A percentile compares a stretch with the other conserved stretches of the same genome.
Evolutionary conservation across 2,113 vertebrate species (phyloP).

Genomic region (Macroglossus sobrinus): DNA sequence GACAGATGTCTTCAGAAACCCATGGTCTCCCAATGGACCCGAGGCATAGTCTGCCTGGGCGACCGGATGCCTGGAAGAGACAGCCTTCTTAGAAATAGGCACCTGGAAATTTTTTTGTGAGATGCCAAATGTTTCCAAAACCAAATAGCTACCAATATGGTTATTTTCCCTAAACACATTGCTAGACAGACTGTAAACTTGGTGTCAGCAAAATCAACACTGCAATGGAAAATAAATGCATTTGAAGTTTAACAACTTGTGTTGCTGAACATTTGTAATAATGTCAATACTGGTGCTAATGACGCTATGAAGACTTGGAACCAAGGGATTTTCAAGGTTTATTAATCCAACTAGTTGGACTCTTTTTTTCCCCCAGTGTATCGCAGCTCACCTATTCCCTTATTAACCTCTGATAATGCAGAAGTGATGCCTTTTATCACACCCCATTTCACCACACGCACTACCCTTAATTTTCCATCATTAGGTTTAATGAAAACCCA

Average conservation of each 20-base stretch:
- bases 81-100: neutral
- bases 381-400: slow-evolving; percentile 81
- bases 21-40: neutral
- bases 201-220: slow-evolving; percentile 65
- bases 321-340: slow-evolving; percentile 85
- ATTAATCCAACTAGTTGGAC: slow-evolving; percentile 84
- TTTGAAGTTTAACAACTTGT: slow-evolving; percentile 78
- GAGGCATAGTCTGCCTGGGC: neutral
- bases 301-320: slow-evolving; percentile 78
- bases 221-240: slow-evolving; percentile 64
- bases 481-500: slow-evolving; percentile 86
- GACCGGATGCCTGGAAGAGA: neutral
- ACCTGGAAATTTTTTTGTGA: slow-evolving; percentile 20
- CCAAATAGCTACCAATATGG: slow-evolving; percentile 53
- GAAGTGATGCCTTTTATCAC: slow-evolving; percentile 78
- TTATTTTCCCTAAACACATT: slow-evolving; percentile 58
- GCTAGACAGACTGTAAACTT: slow-evolving; percentile 61
- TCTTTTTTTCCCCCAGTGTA: slow-evolving; percentile 73
- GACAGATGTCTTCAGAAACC: neutral
- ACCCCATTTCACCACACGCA: slow-evolving; percentile 80
- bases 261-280: slow-evolving; percentile 78
- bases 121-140: slow-evolving; percentile 47
- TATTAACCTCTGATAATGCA: slow-evolving; percentile 84
- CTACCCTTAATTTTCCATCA: slow-evolving; percentile 85
- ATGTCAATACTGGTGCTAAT: slow-evolving; percentile 76